Base-by-base conservation (phyloP, 2,797 vertebrate species). In the Poecilia gillii region DNA sequence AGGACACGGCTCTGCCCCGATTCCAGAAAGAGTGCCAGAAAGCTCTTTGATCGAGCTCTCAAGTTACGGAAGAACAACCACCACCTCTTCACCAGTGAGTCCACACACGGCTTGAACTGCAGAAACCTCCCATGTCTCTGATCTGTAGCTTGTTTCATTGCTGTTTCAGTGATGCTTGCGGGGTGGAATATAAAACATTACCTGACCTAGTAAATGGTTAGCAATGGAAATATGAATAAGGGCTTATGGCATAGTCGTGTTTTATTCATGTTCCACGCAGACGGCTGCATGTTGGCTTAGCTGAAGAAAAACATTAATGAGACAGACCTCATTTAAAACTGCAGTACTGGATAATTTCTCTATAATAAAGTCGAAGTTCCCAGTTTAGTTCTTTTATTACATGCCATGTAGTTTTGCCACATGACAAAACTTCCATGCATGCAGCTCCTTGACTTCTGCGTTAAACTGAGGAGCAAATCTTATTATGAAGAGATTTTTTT, bases 11-110 rank as follows among this genome's bases (percentile, higher is more conserved):
- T 99, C n/a, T 98, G 97, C 90, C 96, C 98, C 0, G 98, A 99
- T 86, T 99, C 98, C 4, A 96, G 97, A 79, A 99, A 99, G 94
- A 99, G 98, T 53, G 98, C 99, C 82, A 93, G 99, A 73, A 99
- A 99, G 81, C 95, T 99, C 11, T 98, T 97, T 39, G 99, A 99
- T 39, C 96, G 98, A 73, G 97, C 99, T 85, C 97, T 98, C 76
- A 99, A 99, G 84, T 94, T 99, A 90, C 96, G 98, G 80, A 99
- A 99, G 94, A 99, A 98, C 90, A 99, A 99, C 89, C 97, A 98
- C 84, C 98, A 99, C 92, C 98, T 99, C 88, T 99, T 99, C 88
- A 99, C 99, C 81, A 97, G 98, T 98, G 94, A 97, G 98, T 96
- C 7, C 72, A 68, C 20, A 0, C 8, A 20, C 62, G 25, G n/a